phyloP scores from a whole-genome alignment of 2,888 invertebrate species.

The Drosophila nr. medialis region DNA sequence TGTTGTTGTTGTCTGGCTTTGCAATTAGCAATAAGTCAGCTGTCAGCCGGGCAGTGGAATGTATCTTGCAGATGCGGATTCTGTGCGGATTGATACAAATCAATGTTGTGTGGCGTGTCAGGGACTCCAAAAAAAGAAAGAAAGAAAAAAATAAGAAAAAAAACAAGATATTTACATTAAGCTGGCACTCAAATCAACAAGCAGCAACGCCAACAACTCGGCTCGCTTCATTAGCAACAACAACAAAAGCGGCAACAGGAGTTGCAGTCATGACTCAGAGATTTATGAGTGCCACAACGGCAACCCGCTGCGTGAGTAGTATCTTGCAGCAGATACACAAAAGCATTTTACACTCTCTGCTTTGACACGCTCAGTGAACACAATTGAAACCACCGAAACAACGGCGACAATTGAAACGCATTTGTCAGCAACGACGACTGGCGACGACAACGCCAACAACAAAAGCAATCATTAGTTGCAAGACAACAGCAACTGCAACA shows the following conservation, averaged over 20 bases:
- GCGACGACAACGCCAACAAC: conserved; percentile 20
- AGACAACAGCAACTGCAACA: conserved; percentile 13
- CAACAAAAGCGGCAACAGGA: conserved; percentile 14
- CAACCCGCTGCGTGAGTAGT: conserved; percentile 28
- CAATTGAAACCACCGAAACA: conserved; percentile 50
- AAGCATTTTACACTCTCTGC: conserved; percentile 37
- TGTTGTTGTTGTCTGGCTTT: conserved; percentile 39
- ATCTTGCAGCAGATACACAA: conserved; percentile 33
- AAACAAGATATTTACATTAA: conserved; percentile 79
- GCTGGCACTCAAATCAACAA: conserved; percentile 51
- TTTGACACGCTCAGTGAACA: conserved; percentile 59
- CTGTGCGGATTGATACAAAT: conserved; percentile 72
- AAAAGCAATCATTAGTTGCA: conserved; percentile 61
- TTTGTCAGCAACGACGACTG: conserved; percentile 59
- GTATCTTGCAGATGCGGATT: conserved; percentile 52
- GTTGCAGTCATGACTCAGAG: conserved; percentile 41
- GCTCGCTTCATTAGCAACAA: conserved; percentile 54
- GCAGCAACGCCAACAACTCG: conserved; percentile 27
- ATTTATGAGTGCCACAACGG: conserved; percentile 31
- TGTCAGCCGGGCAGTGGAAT: conserved; percentile 63
- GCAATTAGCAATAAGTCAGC: conserved; percentile 81
- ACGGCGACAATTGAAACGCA: conserved; percentile 76
- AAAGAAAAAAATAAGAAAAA: conserved; percentile 19
- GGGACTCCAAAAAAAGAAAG: conserved; percentile 18
- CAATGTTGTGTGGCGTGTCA: conserved; percentile 58